A percentile compares a stretch with the other conserved stretches of the same genome.
Evolutionary conservation across 2,888 invertebrate species (phyloP).

Genomic region (Himalopsyche anomala): DNA sequence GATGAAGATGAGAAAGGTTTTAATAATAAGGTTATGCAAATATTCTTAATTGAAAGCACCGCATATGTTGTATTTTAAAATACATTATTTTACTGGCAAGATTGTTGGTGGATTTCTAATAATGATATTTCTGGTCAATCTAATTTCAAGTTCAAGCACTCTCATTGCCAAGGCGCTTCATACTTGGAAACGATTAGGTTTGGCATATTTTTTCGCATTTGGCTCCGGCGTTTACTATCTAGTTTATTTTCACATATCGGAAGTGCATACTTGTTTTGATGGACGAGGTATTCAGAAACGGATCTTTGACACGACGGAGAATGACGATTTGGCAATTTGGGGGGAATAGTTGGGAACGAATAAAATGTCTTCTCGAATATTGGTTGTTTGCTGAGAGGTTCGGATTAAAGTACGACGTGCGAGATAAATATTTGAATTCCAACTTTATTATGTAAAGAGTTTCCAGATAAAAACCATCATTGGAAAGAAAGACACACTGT

Average conservation of each 20-base stretch:
- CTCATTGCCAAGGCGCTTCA: conserved; percentile 20
- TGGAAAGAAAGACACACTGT: too few species aligned
- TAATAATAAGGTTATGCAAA: not conserved
- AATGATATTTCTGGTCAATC: conserved; percentile 20
- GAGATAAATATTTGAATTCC: too few species aligned
- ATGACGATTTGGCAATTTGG: not conserved
- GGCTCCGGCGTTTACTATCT: conserved; percentile 29
- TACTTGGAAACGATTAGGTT: conserved; percentile 42
- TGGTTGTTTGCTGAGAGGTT: too few species aligned
- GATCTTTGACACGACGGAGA: not conserved
- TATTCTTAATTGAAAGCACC: not conserved
- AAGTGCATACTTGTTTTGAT: conserved; percentile 34
- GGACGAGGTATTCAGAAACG: not conserved
- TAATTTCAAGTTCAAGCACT: conserved; percentile 12
- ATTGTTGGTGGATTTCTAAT: not conserved
- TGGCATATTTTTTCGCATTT: conserved; percentile 39
- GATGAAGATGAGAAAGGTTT: not conserved
- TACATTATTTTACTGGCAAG: not conserved
- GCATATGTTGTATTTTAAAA: not conserved
- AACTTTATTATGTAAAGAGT: too few species aligned
- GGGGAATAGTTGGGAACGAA: too few species aligned
- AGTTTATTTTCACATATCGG: conserved; percentile 25
- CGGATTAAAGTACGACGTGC: too few species aligned
- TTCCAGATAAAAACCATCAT: too few species aligned
- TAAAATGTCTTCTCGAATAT: too few species aligned